Conservation (phyloP, 2,797 vertebrate species). For the Garrulus glandarius region DNA sequence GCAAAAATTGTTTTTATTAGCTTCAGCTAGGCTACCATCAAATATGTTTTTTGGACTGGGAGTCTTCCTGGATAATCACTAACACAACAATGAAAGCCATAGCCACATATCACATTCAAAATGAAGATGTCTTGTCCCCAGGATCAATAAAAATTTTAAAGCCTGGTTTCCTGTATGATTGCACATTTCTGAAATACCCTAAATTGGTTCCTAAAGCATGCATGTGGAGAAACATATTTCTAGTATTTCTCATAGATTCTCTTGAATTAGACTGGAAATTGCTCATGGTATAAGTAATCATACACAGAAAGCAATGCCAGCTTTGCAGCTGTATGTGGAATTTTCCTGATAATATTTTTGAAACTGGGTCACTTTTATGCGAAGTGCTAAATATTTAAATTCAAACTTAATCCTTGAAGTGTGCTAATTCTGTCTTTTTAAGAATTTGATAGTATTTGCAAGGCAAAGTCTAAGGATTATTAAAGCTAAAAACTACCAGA, state of each 20-base stretch:
- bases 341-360: conserved; percentile 9
- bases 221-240: not conserved
- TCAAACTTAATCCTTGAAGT: conserved; percentile 12
- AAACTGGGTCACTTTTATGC: conserved; percentile 31
- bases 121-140: not conserved
- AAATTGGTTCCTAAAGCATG: not conserved
- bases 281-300: not conserved
- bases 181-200: not conserved
- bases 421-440: conserved; percentile 43
- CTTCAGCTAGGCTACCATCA: not conserved
- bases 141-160: not conserved
- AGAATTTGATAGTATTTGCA: not conserved
- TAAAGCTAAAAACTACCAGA: not conserved
- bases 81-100: not conserved
- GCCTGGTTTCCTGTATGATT: not conserved
- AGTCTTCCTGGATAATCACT: not conserved
- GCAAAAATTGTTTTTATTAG: not conserved
- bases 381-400: conserved; percentile 38
- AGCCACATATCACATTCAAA: not conserved
- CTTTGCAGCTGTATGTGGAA: not conserved
- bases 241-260: not conserved
- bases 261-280: not conserved
- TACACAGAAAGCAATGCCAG: not conserved
- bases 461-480: not conserved
- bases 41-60: not conserved